phyloP scores from a whole-genome alignment of 2,888 invertebrate genomes.

The Andricus quercusramuli region DNA sequence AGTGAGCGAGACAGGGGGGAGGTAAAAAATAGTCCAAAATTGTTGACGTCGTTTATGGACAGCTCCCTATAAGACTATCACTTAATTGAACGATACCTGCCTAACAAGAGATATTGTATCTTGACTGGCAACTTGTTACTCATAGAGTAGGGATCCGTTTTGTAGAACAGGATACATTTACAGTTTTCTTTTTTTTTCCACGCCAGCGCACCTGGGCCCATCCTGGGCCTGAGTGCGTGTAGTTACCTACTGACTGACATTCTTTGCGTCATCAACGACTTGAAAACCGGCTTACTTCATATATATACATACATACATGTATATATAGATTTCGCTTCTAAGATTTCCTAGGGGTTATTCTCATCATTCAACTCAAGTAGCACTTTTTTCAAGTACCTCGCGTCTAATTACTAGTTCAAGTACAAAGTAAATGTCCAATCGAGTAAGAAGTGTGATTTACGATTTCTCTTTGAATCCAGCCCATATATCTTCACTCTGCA shows the following conservation, averaged over 20 bases:
- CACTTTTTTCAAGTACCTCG: constrained; percentile 4
- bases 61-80: no score
- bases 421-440: constrained; percentile 13
- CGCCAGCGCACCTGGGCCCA: constrained; percentile 41
- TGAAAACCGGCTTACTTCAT: constrained; percentile 34
- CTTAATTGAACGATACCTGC: background rate
- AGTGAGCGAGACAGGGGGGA: no score
- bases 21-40: no score
- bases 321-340: constrained; percentile 2
- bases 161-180: constrained; percentile 58
- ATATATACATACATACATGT: background rate
- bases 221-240: constrained; percentile 46
- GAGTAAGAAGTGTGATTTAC: constrained; percentile 11
- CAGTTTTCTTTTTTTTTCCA: constrained; percentile 51
- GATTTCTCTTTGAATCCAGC: constrained; percentile 21
- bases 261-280: constrained; percentile 29
- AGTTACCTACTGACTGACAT: constrained; percentile 57
- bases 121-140: constrained; percentile 49
- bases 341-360: constrained; percentile 13
- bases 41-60: no score
- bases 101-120: constrained; percentile 37
- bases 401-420: constrained; percentile 20
- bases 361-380: constrained; percentile 1
- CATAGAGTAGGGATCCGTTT: constrained; percentile 48
- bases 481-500: background rate